Evolutionary conservation across 2,797 vertebrate species (phyloP).

Genomic region (Coregonus suidteri): DNA sequence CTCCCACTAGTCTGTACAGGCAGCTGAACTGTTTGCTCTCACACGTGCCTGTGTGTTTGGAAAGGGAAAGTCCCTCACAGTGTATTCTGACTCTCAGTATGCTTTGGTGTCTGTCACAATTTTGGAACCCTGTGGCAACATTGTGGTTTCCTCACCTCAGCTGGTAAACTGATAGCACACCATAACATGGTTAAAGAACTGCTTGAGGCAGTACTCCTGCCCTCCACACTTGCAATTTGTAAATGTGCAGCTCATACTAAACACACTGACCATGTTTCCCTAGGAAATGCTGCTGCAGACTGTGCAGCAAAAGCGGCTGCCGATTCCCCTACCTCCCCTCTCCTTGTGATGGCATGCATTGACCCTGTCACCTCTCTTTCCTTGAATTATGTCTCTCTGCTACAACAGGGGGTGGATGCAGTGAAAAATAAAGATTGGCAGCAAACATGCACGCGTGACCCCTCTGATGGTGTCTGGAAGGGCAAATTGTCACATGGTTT

Average conservation of each 20-base stretch:
- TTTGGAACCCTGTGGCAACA: no score
- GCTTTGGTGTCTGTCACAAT: no score
- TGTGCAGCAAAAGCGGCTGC: not conserved
- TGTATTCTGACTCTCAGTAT: no score
- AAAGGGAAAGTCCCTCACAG: no score
- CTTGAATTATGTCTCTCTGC: not conserved
- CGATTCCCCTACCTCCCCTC: conserved; percentile 11
- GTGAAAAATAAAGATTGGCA: not conserved
- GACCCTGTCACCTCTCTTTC: not conserved
- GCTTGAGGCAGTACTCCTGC: conserved; percentile 7
- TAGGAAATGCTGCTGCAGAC: not conserved
- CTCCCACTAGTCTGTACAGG: no score
- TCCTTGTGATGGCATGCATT: not conserved
- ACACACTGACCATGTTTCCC: not conserved
- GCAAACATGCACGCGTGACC: no score
- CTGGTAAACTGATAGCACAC: not conserved
- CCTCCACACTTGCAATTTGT: not conserved
- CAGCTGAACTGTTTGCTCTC: no score
- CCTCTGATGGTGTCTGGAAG: no score
- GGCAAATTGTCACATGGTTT: no score
- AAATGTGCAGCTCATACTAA: conserved; percentile 14
- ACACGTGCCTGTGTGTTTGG: no score
- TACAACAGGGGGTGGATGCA: not conserved
- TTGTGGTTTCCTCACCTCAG: not conserved
- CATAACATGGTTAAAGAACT: not conserved